Evolutionary conservation across 2,113 vertebrate species (phyloP).

Genomic region (Notiomystis cincta): DNA sequence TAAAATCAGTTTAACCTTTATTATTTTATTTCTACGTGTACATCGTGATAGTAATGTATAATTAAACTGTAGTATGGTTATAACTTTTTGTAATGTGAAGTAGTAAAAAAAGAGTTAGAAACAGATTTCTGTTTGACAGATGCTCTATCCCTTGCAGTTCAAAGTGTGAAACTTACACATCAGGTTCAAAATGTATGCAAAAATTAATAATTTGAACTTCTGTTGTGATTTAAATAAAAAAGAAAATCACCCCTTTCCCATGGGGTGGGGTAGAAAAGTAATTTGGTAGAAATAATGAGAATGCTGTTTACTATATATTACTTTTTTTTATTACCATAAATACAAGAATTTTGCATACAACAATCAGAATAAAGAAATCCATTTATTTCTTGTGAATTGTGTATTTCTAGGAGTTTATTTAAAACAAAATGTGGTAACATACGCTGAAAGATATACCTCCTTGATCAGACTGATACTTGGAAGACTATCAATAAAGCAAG

Average conservation of each 20-base stretch:
- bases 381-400: background rate
- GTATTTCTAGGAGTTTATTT: background rate
- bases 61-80: background rate
- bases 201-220: background rate
- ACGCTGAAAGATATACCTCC: background rate
- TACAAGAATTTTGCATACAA: background rate
- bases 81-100: background rate
- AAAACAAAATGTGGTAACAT: background rate
- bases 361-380: background rate
- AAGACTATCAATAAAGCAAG: background rate
- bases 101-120: background rate
- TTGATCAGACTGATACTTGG: background rate
- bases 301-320: background rate
- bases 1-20: background rate
- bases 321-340: background rate
- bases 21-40: background rate
- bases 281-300: background rate
- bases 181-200: background rate
- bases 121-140: background rate
- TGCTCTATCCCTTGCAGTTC: background rate
- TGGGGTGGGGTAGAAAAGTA: rapidly evolving
- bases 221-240: background rate
- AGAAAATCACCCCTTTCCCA: background rate
- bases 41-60: background rate
- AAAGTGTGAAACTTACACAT: background rate